Evolutionary conservation across 2,797 vertebrate genomes (phyloP).

Genomic region (Acrocephalus scirpaceus): DNA sequence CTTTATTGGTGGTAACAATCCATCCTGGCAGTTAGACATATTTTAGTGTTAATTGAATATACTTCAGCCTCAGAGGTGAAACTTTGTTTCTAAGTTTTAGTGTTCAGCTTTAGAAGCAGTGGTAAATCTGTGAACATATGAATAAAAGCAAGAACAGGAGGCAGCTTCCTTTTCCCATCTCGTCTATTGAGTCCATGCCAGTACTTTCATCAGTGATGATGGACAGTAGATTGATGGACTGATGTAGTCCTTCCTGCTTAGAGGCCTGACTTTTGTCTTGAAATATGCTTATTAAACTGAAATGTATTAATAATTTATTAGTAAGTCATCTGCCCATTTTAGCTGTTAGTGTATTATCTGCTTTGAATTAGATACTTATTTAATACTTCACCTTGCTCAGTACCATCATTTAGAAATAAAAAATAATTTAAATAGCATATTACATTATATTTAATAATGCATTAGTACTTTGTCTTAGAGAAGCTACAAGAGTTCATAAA

Average conservation of each 20-base stretch:
- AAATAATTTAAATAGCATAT: conserved; percentile 10
- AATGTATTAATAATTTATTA: conserved; percentile 22
- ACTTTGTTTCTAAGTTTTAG: not conserved
- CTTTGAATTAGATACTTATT: not conserved
- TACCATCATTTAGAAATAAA: not conserved
- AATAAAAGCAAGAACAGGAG: not conserved
- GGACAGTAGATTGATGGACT: not conserved
- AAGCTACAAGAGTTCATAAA: conserved; percentile 34
- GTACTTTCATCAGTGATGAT: not conserved
- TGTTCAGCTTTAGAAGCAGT: not conserved
- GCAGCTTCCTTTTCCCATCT: not conserved
- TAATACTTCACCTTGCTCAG: conserved; percentile 38
- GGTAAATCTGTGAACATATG: not conserved
- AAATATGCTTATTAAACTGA: not conserved
- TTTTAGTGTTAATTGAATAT: not conserved
- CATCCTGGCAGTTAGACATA: not conserved
- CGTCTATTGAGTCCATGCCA: not conserved
- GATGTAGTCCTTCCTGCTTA: not conserved
- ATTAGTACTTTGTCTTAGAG: not conserved
- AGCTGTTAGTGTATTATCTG: not conserved
- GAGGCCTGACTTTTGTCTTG: not conserved
- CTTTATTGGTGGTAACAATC: not conserved
- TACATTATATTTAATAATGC: conserved; percentile 34
- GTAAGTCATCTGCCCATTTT: not conserved
- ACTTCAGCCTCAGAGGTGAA: not conserved